A percentile compares a stretch with the other conserved stretches of the same genome.
Conservation (phyloP, 2,113 vertebrate genomes). For the Merops nubicus region DNA sequence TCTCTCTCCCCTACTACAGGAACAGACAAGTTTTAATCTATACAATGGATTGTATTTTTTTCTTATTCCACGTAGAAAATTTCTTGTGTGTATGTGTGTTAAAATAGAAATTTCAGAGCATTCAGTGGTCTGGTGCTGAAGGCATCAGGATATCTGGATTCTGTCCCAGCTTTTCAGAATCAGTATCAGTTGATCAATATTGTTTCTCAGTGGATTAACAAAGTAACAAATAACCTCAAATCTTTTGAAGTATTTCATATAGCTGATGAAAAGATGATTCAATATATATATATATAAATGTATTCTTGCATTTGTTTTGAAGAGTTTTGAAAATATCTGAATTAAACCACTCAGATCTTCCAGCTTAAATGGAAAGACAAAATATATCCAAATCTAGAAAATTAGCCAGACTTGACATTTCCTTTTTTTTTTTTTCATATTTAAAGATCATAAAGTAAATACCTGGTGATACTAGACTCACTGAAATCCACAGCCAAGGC, state of each 20-base stretch:
- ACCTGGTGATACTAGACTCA: background rate
- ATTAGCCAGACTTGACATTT: background rate
- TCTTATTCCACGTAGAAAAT: background rate
- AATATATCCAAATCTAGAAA: rapidly evolving
- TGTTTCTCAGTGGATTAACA: background rate
- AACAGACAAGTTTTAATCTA: background rate
- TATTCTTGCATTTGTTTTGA: background rate
- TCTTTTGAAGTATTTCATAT: background rate
- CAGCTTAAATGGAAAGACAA: background rate
- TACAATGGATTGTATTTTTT: background rate
- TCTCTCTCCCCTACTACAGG: background rate
- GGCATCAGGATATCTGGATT: background rate
- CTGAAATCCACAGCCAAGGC: background rate
- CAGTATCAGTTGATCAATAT: background rate
- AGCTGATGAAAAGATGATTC: background rate
- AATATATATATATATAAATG: no score
- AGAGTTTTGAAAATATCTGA: background rate
- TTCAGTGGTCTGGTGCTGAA: background rate
- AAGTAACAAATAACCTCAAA: background rate
- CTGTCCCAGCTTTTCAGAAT: background rate
- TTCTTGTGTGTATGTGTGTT: background rate
- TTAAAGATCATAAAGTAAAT: background rate
- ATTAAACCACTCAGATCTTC: background rate
- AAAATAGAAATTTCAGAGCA: background rate
- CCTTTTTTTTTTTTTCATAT: background rate